phyloP scores from a whole-genome alignment of 2,797 vertebrate species.

The Sciaenops ocellatus region DNA sequence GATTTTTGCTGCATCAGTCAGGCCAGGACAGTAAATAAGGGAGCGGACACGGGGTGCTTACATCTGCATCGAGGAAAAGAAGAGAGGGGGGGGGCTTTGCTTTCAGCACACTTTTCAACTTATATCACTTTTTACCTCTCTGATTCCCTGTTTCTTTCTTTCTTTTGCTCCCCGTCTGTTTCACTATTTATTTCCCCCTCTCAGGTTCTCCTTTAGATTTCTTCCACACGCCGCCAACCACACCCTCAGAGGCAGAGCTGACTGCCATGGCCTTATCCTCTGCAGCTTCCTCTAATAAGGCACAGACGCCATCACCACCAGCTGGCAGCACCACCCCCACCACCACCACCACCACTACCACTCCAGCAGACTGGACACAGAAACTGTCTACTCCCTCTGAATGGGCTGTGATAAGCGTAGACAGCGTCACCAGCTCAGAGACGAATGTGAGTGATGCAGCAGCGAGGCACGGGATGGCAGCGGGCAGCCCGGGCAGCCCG shows the following conservation, averaged over 20 bases:
- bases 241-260: conserved; percentile 77
- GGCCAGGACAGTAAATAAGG: conserved; percentile 60
- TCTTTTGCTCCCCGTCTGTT: not conserved
- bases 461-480: conserved; percentile 16
- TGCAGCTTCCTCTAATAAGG: conserved; percentile 53
- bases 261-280: conserved; percentile 73
- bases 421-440: conserved; percentile 43
- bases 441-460: conserved; percentile 32
- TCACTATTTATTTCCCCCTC: conserved; percentile 6
- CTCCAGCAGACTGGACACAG: conserved; percentile 63
- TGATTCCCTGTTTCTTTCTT: not conserved
- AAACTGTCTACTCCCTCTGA: conserved; percentile 62
- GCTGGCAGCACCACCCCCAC: conserved; percentile 44
- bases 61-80: conserved; percentile 56
- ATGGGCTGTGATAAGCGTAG: conserved; percentile 76
- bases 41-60: conserved; percentile 42
- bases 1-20: conserved; percentile 73
- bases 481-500: conserved; percentile 32
- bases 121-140: conserved; percentile 12
- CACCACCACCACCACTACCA: conserved; percentile 33
- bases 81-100: conserved; percentile 19
- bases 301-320: conserved; percentile 57
- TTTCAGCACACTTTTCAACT: conserved; percentile 22
- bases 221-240: conserved; percentile 83
- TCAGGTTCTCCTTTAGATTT: conserved; percentile 84